A percentile compares a stretch with the other conserved stretches of the same genome.
phyloP scores from a whole-genome alignment of 2,113 vertebrate genomes.

The Prionailurus viverrinus region DNA sequence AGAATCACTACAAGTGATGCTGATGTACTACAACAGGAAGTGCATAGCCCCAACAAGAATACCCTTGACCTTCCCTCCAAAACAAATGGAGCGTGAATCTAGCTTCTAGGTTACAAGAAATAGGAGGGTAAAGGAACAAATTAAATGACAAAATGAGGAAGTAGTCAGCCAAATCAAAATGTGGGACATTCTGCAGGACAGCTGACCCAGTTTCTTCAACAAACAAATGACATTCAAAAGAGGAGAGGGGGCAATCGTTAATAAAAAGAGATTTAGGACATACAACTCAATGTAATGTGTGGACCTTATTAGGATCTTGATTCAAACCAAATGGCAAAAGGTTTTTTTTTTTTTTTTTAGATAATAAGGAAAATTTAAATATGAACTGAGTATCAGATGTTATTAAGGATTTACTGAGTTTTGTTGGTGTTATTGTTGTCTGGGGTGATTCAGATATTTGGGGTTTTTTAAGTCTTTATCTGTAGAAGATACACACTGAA shows the following conservation, averaged over 20 bases:
- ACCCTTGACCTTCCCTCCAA: neutral
- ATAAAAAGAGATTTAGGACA: neutral
- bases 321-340: constrained; percentile 2
- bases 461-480: neutral
- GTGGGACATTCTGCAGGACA: neutral
- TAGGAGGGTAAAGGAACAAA: neutral
- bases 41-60: neutral
- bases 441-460: neutral
- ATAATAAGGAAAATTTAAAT: constrained; percentile 6
- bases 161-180: neutral
- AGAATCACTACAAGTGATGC: neutral
- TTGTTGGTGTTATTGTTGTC: neutral
- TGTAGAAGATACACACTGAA: neutral
- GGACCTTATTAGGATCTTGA: neutral
- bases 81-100: neutral
- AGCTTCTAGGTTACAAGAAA: constrained; percentile 2
- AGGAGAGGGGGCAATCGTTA: neutral
- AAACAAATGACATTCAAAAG: constrained; percentile 12
- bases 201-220: constrained; percentile 40
- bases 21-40: neutral
- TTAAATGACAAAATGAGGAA: constrained; percentile 16
- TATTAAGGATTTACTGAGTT: neutral
- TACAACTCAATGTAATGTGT: neutral
- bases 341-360: neutral
- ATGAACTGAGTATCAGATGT: neutral